A percentile compares a stretch with the other conserved stretches of the same genome.
Evolutionary conservation across 2,888 invertebrate species (phyloP).

Genomic region (Acrocera orbiculus): DNA sequence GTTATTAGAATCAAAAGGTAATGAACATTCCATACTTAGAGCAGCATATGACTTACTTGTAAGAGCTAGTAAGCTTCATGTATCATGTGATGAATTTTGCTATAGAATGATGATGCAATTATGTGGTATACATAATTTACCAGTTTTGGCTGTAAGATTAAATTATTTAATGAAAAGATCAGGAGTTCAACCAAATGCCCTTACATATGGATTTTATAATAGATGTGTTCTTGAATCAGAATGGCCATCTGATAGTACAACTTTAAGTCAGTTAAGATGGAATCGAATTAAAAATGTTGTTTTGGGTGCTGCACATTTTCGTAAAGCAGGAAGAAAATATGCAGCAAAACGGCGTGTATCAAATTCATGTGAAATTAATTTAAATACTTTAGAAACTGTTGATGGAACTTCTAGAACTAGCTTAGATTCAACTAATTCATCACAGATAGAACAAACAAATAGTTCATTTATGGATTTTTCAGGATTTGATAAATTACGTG

Average conservation of each 20-base stretch:
- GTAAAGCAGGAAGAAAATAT: constrained; percentile 52
- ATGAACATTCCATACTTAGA: constrained; percentile 56
- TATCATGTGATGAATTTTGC: constrained; percentile 91
- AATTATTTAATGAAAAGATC: constrained; percentile 82
- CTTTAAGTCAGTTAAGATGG: constrained; percentile 67
- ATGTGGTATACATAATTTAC: constrained; percentile 86
- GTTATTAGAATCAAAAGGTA: constrained; percentile 48
- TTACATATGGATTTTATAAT: constrained; percentile 82
- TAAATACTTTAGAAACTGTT: constrained; percentile 27
- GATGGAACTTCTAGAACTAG: constrained; percentile 31
- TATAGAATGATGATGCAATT: constrained; percentile 97
- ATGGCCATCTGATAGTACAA: constrained; percentile 75
- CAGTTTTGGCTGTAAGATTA: constrained; percentile 83
- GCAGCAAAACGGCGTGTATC: constrained; percentile 33
- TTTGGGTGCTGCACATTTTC: constrained; percentile 75
- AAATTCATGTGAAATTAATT: constrained; percentile 26
- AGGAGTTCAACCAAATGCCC: constrained; percentile 89
- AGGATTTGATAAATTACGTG: constrained; percentile 39
- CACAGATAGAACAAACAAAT: constrained; percentile 9
- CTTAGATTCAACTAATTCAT: constrained; percentile 25
- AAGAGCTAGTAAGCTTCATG: constrained; percentile 66
- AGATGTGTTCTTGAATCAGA: constrained; percentile 81
- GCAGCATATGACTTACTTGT: constrained; percentile 75
- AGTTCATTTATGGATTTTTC: constrained; percentile 30
- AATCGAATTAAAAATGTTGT: constrained; percentile 85